Evolutionary conservation across 2,113 vertebrate genomes (phyloP).

Genomic region (Entomyzon cyanotis): DNA sequence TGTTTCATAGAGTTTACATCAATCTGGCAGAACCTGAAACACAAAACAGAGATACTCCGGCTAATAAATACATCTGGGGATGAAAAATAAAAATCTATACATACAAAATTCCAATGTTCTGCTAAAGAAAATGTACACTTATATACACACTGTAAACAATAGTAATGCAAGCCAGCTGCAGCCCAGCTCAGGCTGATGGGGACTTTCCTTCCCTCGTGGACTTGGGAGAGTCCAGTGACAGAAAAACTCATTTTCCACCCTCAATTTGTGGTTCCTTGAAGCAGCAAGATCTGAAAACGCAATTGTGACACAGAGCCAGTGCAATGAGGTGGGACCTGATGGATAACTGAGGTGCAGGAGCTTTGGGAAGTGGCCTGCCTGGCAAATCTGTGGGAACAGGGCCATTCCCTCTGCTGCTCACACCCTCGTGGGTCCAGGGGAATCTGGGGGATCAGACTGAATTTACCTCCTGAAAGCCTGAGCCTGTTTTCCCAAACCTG

Average conservation of each 20-base stretch:
- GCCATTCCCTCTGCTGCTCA: not conserved
- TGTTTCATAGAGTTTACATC: slow-evolving; percentile 54
- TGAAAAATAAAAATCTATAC: slow-evolving; percentile 71
- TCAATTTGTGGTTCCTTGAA: not conserved
- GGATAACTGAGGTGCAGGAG: not conserved
- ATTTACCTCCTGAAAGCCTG: not conserved
- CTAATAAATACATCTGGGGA: slow-evolving; percentile 71
- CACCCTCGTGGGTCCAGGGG: not conserved
- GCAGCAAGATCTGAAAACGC: not conserved
- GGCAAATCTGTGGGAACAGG: not conserved
- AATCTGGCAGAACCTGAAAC: slow-evolving; percentile 9
- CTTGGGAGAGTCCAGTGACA: not conserved
- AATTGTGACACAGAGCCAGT: not conserved
- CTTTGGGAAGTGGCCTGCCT: not conserved
- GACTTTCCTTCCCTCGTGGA: not conserved
- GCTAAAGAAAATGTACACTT: slow-evolving; percentile 73
- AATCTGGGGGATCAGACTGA: not conserved
- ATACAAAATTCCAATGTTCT: slow-evolving; percentile 52
- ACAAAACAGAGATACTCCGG: slow-evolving; percentile 33
- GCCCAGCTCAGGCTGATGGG: not conserved
- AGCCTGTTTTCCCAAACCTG: not conserved
- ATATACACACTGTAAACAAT: slow-evolving; percentile 76
- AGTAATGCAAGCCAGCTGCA: slow-evolving; percentile 54
- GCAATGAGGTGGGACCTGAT: not conserved
- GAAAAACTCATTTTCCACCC: not conserved